phyloP scores from a whole-genome alignment of 1,140 invertebrate genomes.

The Saccostrea echinata region DNA sequence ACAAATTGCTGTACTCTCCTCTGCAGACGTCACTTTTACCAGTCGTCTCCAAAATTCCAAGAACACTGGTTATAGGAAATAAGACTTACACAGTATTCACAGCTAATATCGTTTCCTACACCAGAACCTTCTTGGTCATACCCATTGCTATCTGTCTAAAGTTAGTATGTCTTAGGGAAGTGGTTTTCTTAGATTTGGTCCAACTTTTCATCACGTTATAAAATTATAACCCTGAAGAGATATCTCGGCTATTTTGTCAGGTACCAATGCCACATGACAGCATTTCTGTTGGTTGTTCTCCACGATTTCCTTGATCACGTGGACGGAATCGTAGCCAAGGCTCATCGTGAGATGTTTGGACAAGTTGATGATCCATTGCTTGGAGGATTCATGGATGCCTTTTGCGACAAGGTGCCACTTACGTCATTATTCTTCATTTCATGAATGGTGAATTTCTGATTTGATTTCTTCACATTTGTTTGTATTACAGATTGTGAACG shows the following conservation, averaged over 20 bases:
- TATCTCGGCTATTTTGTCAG: conserved; percentile 48
- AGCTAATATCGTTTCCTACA: conserved; percentile 72
- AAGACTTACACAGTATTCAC: conserved; percentile 63
- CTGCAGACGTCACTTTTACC: conserved; percentile 63
- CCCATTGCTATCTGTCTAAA: conserved; percentile 71
- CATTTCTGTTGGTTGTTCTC: conserved; percentile 66
- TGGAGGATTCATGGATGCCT: conserved; percentile 75
- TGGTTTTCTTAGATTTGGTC: background rate
- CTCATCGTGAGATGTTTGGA: conserved; percentile 69
- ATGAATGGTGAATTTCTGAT: background rate
- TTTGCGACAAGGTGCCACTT: conserved; percentile 71
- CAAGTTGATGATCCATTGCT: conserved; percentile 71
- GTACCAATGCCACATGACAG: conserved; percentile 63
- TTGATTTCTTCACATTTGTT: background rate
- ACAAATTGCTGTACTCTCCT: conserved; percentile 66
- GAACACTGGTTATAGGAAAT: conserved; percentile 55
- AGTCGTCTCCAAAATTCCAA: conserved; percentile 60
- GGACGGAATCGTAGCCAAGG: conserved; percentile 75
- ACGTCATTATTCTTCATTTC: background rate
- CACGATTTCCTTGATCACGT: conserved; percentile 75
- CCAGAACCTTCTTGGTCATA: conserved; percentile 69
- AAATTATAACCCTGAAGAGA: background rate
- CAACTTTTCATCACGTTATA: background rate
- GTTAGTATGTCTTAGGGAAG: conserved; percentile 54
- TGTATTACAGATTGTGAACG: conserved; percentile 73